A percentile compares a stretch with the other conserved stretches of the same genome.
phyloP scores from a whole-genome alignment of 1,140 invertebrate species.

The Asbolus verrucosus region DNA sequence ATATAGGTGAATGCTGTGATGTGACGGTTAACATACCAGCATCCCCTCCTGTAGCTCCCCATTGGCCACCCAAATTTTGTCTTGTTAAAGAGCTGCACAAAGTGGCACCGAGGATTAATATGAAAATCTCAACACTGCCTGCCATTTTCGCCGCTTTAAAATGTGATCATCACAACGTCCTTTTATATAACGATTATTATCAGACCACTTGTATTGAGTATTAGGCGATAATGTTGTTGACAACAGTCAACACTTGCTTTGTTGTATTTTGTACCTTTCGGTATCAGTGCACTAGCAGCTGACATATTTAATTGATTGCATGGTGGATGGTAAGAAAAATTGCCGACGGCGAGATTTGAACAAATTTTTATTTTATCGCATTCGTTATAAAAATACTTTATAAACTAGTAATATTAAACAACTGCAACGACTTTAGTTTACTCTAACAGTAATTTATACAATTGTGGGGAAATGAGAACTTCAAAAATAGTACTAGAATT shows the following conservation, averaged over 20 bases:
- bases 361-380: slow-evolving; percentile 1
- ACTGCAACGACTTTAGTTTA: not conserved
- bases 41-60: not conserved
- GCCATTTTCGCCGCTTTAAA: too few relatives aligned
- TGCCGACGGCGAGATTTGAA: slow-evolving; percentile 3
- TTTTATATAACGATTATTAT: too few relatives aligned
- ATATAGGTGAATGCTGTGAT: not conserved
- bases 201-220: too few relatives aligned
- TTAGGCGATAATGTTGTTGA: too few relatives aligned
- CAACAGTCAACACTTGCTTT: too few relatives aligned
- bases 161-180: too few relatives aligned
- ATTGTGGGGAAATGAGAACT: not conserved
- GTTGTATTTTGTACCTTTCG: too few relatives aligned
- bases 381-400: slow-evolving; percentile 19
- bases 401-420: slow-evolving; percentile 5
- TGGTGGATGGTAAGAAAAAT: not conserved
- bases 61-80: not conserved
- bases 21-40: not conserved
- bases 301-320: too few relatives aligned
- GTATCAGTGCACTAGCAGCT: too few relatives aligned
- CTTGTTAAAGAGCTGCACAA: not conserved
- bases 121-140: not conserved
- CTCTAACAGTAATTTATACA: not conserved
- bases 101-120: not conserved
- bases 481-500: not conserved